Base-by-base conservation (phyloP, 2,888 invertebrate genomes). In the Neoitamus cyanurus region DNA sequence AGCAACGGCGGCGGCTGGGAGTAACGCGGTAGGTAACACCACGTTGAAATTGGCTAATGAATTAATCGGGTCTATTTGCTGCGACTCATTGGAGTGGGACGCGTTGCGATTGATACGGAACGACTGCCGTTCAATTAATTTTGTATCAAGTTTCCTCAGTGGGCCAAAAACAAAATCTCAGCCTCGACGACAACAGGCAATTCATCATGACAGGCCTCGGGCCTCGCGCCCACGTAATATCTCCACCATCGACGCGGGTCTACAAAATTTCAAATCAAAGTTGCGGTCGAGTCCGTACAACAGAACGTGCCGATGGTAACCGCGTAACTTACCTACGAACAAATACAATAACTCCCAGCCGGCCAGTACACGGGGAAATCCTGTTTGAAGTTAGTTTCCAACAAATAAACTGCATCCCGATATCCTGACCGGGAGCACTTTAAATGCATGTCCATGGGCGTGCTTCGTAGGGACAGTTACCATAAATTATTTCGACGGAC, bases 401-500 rank as follows among this genome's bases (percentile, higher is more conserved):
- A 25, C 37, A 83, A 83, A 72, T 83, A 72, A 84, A 58, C 83
- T 84, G 25, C 34, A 77, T 37, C 15, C 72, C 75, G 68, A 36
- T 28, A 73, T 46, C 73, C 72, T 31, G 42, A 30, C 42, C 83
- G 36, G 34, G 82, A 58, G 80, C 73, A 48, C 72, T 84, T 85
- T 84, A 82, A 73, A 84, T 78, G 75, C 80, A 84, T 84, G 83
- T 84, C 85, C 84, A 69, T n/a, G 84, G 83, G 82, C 84, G 70
- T 85, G 84, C 70, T 82, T 42, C 73, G 75, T 69, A 77, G 20
- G 83, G 83, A 77, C 84, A 83, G 31, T 83, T 80, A 30, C 83
- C 84, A 82, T 85, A 85, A 84, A 85, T 85, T 85, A 85, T 85
- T 83, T 72, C 72, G 72, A 83, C 72, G 31, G 83, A 83, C 83